These are phyloP conservation scores for Chaetodon trifascialis DNA, from an alignment of 2,113 vertebrate species.

Conservation along the genomic window DNA sequence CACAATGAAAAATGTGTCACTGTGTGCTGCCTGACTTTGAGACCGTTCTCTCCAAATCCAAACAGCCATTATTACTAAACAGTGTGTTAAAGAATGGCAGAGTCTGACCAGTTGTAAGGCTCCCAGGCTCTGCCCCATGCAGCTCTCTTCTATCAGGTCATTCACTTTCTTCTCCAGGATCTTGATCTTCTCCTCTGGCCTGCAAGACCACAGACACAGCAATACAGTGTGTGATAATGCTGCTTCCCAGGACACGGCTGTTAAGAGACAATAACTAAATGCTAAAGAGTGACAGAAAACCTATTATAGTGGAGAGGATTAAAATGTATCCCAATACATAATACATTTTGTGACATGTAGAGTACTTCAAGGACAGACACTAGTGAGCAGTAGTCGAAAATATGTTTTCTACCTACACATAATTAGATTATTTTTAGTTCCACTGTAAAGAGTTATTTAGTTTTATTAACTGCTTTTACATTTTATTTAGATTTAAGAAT, in stretches of 20 bases:
- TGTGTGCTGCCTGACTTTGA: neutral
- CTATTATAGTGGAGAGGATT: neutral
- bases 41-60: neutral
- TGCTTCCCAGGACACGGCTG: neutral
- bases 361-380: neutral
- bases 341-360: neutral
- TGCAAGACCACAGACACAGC: conserved; percentile 57
- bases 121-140: conserved; percentile 90
- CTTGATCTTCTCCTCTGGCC: conserved; percentile 95
- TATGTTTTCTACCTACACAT: neutral
- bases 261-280: neutral
- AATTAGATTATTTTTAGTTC: neutral
- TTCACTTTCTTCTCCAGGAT: conserved; percentile 97
- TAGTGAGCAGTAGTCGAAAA: neutral
- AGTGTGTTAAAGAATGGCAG: neutral
- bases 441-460: neutral
- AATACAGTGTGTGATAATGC: neutral
- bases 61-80: neutral
- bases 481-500: neutral
- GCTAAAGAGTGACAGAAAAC: neutral
- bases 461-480: neutral
- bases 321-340: neutral
- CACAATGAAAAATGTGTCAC: neutral
- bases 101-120: conserved; percentile 90
- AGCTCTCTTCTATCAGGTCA: conserved; percentile 96